Percentiles rank a stretch among this genome's conserved stretches.
Conservation (phyloP, 2,113 vertebrate genomes). For the Taurulus bubalis region DNA sequence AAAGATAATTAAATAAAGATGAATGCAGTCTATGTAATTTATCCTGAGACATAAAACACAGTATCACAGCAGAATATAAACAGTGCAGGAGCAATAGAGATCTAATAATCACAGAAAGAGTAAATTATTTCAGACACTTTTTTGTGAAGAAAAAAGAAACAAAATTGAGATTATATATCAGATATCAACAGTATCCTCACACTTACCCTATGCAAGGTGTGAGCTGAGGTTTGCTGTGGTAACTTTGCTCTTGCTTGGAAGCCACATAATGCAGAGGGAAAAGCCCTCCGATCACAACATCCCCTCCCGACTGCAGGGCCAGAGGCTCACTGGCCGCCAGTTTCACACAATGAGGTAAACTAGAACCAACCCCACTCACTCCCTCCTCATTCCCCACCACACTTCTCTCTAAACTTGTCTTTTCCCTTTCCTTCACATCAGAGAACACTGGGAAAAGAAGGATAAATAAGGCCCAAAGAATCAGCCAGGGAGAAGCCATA, state of each 20-base stretch:
- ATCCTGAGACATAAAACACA: neutral
- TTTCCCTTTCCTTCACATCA: constrained; percentile 1
- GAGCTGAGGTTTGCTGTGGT: constrained; percentile 60
- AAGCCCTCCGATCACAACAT: constrained; percentile 80
- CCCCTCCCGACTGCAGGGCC: constrained; percentile 68
- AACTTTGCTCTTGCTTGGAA: constrained; percentile 57
- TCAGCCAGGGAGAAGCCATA: constrained; percentile 11
- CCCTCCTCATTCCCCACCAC: neutral
- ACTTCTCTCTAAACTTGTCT: neutral
- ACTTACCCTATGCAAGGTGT: constrained; percentile 78
- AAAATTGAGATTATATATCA: neutral
- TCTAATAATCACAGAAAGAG: neutral
- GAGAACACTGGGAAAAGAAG: constrained; percentile 6
- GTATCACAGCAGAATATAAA: neutral
- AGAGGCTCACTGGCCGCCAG: constrained; percentile 53
- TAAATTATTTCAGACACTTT: neutral
- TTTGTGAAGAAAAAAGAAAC: neutral
- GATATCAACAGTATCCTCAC: neutral
- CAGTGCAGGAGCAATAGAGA: neutral
- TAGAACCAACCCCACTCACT: neutral
- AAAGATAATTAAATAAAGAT: neutral
- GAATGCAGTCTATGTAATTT: neutral
- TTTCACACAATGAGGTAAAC: constrained; percentile 57
- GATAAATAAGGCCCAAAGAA: constrained; percentile 23
- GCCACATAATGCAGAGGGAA: constrained; percentile 81